Evolutionary conservation across 2,888 invertebrate species (phyloP).

Genomic region (Plusia festucae): DNA sequence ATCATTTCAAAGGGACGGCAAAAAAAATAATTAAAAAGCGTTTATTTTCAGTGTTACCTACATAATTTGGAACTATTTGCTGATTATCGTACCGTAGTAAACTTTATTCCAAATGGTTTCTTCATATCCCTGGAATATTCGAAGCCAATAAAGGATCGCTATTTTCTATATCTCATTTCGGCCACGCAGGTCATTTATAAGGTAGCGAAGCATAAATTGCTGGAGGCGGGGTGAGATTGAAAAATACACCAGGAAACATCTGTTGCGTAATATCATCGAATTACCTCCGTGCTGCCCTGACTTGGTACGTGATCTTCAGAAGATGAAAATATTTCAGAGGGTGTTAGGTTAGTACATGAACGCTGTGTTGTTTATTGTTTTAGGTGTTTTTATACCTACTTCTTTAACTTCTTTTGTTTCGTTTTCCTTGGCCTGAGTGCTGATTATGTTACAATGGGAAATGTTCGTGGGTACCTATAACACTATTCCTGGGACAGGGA

Average conservation of each 20-base stretch:
- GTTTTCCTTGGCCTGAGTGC: too few species aligned
- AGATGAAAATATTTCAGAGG: slow-evolving; percentile 61
- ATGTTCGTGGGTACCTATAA: too few species aligned
- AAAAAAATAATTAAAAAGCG: too few species aligned
- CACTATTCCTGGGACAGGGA: too few species aligned
- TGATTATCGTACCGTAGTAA: neutral
- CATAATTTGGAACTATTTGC: neutral
- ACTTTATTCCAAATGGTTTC: slow-evolving; percentile 6
- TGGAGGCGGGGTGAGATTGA: slow-evolving; percentile 69
- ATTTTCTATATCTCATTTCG: slow-evolving; percentile 59
- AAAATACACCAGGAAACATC: slow-evolving; percentile 77
- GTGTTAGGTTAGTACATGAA: slow-evolving; percentile 40
- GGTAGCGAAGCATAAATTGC: slow-evolving; percentile 56
- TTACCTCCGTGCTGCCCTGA: slow-evolving; percentile 73
- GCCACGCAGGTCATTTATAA: slow-evolving; percentile 62
- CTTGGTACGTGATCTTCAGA: slow-evolving; percentile 74
- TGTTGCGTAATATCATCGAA: slow-evolving; percentile 82
- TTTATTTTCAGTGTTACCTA: neutral
- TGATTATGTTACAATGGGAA: too few species aligned
- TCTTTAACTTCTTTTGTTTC: too few species aligned
- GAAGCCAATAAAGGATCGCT: slow-evolving; percentile 46
- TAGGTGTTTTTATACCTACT: neutral
- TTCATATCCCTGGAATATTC: slow-evolving; percentile 43
- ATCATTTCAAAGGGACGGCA: too few species aligned
- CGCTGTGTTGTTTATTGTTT: slow-evolving; percentile 44